Percentiles rank a stretch among this genome's conserved stretches.
Evolutionary conservation across 1,140 invertebrate species (phyloP).

Genomic region (Trichogramma pretiosum): DNA sequence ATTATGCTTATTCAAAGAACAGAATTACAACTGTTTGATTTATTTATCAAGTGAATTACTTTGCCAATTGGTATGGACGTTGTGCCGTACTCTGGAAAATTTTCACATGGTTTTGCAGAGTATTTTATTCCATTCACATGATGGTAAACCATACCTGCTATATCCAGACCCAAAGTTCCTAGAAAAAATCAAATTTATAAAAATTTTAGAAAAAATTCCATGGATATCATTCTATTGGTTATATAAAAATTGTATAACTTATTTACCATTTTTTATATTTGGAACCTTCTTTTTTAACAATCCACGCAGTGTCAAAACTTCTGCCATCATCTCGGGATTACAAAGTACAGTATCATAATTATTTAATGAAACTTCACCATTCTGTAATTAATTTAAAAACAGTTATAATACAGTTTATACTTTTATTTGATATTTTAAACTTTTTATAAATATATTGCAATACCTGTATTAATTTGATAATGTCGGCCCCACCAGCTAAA

Average conservation of each 20-base stretch:
- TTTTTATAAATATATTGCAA: background rate
- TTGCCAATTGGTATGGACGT: slow-evolving; percentile 58
- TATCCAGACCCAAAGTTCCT: slow-evolving; percentile 57
- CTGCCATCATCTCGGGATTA: slow-evolving; percentile 68
- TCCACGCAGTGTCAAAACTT: slow-evolving; percentile 62
- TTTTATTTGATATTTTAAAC: slow-evolving; percentile 7
- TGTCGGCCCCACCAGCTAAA: slow-evolving; percentile 55
- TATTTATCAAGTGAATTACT: slow-evolving; percentile 46
- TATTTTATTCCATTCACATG: slow-evolving; percentile 62
- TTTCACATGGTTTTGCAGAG: slow-evolving; percentile 52
- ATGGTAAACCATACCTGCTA: slow-evolving; percentile 51
- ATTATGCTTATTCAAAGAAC: too few relatives aligned
- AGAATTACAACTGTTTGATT: too few relatives aligned
- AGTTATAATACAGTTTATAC: slow-evolving; percentile 26
- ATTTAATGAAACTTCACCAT: slow-evolving; percentile 54
- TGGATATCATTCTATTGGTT: background rate
- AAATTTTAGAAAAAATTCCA: slow-evolving; percentile 6
- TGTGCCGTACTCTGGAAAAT: slow-evolving; percentile 59
- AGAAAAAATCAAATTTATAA: slow-evolving; percentile 17
- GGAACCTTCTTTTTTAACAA: slow-evolving; percentile 70
- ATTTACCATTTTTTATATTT: slow-evolving; percentile 27
- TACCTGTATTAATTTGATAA: slow-evolving; percentile 68
- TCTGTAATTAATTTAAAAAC: slow-evolving; percentile 37
- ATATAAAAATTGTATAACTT: slow-evolving; percentile 1
- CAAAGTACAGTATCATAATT: slow-evolving; percentile 68